Conservation (phyloP, 2,888 invertebrate species). For the Hydroisotoma schaefferi region DNA sequence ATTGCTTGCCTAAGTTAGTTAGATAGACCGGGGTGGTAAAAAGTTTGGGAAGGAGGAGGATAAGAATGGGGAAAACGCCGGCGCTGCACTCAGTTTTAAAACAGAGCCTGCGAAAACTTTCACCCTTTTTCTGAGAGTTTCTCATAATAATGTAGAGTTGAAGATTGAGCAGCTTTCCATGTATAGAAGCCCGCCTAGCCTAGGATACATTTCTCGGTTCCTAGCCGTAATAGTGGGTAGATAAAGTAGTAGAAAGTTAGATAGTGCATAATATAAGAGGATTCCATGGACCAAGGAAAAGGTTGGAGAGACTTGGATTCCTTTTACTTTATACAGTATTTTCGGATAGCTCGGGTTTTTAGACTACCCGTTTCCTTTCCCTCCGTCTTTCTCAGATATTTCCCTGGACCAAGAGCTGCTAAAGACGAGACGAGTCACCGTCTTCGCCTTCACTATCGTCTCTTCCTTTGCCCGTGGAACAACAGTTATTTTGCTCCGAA, state of each 20-base stretch:
- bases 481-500: constrained; percentile 24
- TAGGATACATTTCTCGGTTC: too few relatives aligned
- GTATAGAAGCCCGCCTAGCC: too few relatives aligned
- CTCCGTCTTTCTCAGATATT: constrained; percentile 19
- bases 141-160: background rate
- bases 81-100: constrained; percentile 44
- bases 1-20: too few relatives aligned
- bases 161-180: background rate
- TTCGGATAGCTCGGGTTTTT: constrained; percentile 3
- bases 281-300: too few relatives aligned
- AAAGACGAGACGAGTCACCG: constrained; percentile 34
- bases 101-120: constrained; percentile 47
- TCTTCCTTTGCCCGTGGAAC: constrained; percentile 34
- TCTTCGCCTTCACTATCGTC: constrained; percentile 41
- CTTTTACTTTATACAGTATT: constrained; percentile 9
- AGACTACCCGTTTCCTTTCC: background rate
- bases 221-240: too few relatives aligned
- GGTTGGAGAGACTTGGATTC: constrained; percentile 6
- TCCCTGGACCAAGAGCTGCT: constrained; percentile 8
- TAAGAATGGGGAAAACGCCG: constrained; percentile 47
- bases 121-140: constrained; percentile 38
- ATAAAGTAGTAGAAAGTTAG: too few relatives aligned
- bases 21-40: constrained; percentile 44
- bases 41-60: constrained; percentile 46
- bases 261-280: too few relatives aligned